Conservation (phyloP, 2,888 invertebrate genomes). For the Dione juno region DNA sequence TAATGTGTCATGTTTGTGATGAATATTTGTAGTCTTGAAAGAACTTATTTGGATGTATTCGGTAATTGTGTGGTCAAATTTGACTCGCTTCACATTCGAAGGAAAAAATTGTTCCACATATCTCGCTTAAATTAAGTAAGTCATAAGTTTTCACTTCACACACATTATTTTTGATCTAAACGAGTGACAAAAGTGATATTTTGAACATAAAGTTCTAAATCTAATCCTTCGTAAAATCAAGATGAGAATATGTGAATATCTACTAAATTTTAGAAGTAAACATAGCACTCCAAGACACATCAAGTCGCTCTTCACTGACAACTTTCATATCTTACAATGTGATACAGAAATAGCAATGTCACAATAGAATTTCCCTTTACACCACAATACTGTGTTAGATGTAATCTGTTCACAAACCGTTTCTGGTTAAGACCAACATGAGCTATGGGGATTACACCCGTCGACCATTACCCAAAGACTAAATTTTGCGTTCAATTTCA, state of each 20-base stretch:
- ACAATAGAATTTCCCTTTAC: constrained; percentile 2
- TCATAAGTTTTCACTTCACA: too few species aligned
- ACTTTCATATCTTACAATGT: not conserved
- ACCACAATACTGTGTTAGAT: constrained; percentile 11
- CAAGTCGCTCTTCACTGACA: not conserved
- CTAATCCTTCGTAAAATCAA: not conserved
- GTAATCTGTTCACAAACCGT: constrained; percentile 38
- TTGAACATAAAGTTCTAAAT: too few species aligned
- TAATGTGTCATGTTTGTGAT: not conserved
- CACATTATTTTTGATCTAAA: too few species aligned
- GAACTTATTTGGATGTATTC: too few species aligned
- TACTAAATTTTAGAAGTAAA: not conserved
- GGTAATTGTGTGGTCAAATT: too few species aligned
- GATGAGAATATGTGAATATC: not conserved
- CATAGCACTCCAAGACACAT: not conserved
- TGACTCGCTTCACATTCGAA: too few species aligned
- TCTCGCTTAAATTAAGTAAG: too few species aligned
- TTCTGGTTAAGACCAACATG: constrained; percentile 36
- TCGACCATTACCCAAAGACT: constrained; percentile 38
- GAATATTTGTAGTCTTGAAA: not conserved
- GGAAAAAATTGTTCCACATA: too few species aligned
- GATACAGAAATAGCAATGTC: not conserved
- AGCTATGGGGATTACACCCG: constrained; percentile 40
- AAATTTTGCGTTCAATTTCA: constrained; percentile 41
- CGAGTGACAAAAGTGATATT: too few species aligned